Percentiles rank a stretch among this genome's conserved stretches.
phyloP scores from a whole-genome alignment of 2,113 vertebrate genomes.

The Halcyon malimbica region DNA sequence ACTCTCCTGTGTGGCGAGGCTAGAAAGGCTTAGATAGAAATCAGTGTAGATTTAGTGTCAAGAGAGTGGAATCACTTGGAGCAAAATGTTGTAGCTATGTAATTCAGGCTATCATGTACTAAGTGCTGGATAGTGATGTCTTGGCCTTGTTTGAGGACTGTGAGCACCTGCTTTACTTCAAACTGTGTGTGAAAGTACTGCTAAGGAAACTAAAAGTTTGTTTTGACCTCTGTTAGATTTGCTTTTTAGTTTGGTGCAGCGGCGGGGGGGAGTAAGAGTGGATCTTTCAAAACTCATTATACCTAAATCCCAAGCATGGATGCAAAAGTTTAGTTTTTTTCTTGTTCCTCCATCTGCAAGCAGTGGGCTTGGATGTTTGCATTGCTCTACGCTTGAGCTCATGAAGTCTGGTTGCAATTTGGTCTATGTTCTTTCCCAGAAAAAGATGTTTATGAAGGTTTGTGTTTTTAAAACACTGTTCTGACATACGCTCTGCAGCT shows the following conservation, averaged over 20 bases:
- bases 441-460: background rate
- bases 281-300: background rate
- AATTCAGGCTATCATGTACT: background rate
- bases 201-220: background rate
- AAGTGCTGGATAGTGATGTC: background rate
- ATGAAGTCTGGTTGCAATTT: background rate
- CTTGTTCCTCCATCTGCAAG: background rate
- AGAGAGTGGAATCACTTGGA: background rate
- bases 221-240: background rate
- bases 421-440: background rate
- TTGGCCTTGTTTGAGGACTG: background rate
- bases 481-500: background rate
- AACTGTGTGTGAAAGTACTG: background rate
- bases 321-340: background rate
- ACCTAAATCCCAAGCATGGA: background rate
- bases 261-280: rapidly evolving
- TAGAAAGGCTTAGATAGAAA: background rate
- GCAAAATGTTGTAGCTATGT: background rate
- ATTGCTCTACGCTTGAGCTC: background rate
- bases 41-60: background rate
- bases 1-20: background rate
- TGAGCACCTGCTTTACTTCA: background rate
- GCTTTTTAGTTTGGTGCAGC: background rate
- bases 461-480: background rate
- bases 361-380: background rate